Evolutionary conservation across 2,888 invertebrate species (phyloP).

Genomic region (Hemithea aestivaria): DNA sequence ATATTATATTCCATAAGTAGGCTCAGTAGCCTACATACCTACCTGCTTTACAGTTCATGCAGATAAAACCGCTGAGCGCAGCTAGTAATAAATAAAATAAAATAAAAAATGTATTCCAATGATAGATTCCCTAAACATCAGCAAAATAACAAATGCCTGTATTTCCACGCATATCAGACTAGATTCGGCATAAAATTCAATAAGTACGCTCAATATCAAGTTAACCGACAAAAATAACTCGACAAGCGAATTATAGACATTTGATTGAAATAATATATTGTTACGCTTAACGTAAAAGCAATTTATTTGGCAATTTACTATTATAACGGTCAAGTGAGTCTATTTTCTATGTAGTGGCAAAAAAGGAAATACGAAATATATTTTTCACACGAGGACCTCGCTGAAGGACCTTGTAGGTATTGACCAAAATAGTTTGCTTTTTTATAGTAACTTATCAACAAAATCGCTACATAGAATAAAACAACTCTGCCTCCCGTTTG

Average conservation of each 20-base stretch:
- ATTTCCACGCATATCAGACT: background rate
- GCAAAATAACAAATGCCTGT: no score
- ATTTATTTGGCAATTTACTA: constrained; percentile 37
- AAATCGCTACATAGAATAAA: no score
- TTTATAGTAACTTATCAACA: no score
- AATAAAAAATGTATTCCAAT: no score
- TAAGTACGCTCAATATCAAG: constrained; percentile 1
- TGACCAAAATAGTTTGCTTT: background rate
- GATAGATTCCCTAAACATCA: no score
- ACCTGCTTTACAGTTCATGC: no score
- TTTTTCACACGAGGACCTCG: background rate
- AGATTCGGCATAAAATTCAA: constrained; percentile 1
- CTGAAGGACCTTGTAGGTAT: background rate
- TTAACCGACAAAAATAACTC: constrained; percentile 8
- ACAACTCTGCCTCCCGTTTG: no score
- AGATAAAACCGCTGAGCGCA: no score
- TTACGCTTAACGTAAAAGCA: constrained; percentile 29
- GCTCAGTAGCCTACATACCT: no score
- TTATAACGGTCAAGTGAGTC: constrained; percentile 44
- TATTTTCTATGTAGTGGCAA: constrained; percentile 32
- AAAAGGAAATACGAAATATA: constrained; percentile 32
- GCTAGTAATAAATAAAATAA: no score
- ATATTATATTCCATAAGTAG: no score
- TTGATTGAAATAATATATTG: constrained; percentile 19
- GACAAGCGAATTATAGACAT: constrained; percentile 16